Base-by-base conservation (phyloP, 2,888 invertebrate genomes). In the Alentia gelatinosa region DNA sequence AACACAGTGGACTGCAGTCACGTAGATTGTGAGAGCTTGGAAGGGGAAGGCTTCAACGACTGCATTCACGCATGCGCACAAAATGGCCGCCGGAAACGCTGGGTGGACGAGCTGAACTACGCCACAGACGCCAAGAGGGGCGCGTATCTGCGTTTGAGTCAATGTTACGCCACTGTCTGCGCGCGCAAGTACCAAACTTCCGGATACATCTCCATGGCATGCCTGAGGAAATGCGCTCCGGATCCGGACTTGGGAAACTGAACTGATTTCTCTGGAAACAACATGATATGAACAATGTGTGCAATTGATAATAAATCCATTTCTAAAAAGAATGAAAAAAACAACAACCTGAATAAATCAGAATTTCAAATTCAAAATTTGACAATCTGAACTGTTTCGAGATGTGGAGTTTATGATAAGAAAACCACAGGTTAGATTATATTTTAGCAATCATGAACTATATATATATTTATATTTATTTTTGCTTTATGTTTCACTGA, bases 31-130 rank as follows among this genome's bases (percentile, higher is more conserved):
- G 79, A 35, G 19, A 39, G 37, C 1, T 39, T 79, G 5, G 37
- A 37, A 1, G 79, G 79, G 9, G n/a, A 79, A 12, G 37, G 79
- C 39, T 39, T 37, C 19, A 39, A 35, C 12, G 39, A 79, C 37
- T 79, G 79, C 39, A 79, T 79, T 35, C 19, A 39, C 37, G 79
- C 19, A 79, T 79, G 79, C 39, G 79, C 79, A 79, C 30, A 74
- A 15, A 12, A 33, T 1, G 30, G 74, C 12, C 79, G 79, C 4
- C 37, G 37, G 39, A 79, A 79, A 19, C 79, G 79, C 23, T 79
- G 79, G 79, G 79, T 79, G 37, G 79, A 79, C 19, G 39, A 0
- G 19, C 9, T 37, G 37, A 79, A n/a, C 39, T 79, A 37, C 23
- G 39, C 15, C 1, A n/a, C 15, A 4, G 79, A 79, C 39, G 19